A percentile compares a stretch with the other conserved stretches of the same genome.
These are phyloP conservation scores for Corydoras sp. DNA, from an alignment of 2,113 vertebrate genomes.

Conservation along the genomic window DNA sequence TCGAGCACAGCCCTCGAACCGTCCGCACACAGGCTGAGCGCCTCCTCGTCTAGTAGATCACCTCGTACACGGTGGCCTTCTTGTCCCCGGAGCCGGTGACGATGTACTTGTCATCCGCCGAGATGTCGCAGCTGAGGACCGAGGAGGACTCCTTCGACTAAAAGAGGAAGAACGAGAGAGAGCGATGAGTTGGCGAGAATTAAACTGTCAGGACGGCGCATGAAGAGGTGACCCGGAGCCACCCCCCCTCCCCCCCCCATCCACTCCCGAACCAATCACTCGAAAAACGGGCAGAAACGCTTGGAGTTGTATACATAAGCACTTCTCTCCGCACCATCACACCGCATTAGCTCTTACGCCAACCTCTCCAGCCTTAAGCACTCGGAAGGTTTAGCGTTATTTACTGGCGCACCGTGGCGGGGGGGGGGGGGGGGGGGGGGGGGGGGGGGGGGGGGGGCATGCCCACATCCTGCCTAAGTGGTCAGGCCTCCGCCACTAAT, in stretches of 20 bases:
- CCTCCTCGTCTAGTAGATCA: conserved; percentile 80
- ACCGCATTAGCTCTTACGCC: conserved; percentile 27
- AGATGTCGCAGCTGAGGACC: conserved; percentile 95
- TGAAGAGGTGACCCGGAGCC: conserved; percentile 2
- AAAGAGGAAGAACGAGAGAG: background rate
- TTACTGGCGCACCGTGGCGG: conserved; percentile 36
- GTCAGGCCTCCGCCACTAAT: conserved; percentile 36
- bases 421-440: too few species aligned
- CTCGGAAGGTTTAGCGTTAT: conserved; percentile 43
- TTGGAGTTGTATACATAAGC: conserved; percentile 23
- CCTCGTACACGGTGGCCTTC: conserved; percentile 97
- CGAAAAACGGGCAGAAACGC: conserved; percentile 6
- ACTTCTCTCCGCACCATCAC: conserved; percentile 24
- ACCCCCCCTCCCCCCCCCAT: background rate
- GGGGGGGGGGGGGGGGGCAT: background rate
- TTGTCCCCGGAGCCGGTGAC: conserved; percentile 96
- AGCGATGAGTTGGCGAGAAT: background rate
- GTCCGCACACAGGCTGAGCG: conserved; percentile 42
- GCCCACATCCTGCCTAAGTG: conserved; percentile 45
- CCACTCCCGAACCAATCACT: background rate
- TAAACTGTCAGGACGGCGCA: conserved; percentile 4
- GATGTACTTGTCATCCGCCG: conserved; percentile 94
- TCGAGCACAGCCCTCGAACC: conserved; percentile 8
- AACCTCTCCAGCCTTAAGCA: conserved; percentile 39
- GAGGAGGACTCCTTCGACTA: conserved; percentile 97